These are phyloP conservation scores for Condylura cristata DNA, from an alignment of 2,113 vertebrate genomes.

Conservation along the genomic window DNA sequence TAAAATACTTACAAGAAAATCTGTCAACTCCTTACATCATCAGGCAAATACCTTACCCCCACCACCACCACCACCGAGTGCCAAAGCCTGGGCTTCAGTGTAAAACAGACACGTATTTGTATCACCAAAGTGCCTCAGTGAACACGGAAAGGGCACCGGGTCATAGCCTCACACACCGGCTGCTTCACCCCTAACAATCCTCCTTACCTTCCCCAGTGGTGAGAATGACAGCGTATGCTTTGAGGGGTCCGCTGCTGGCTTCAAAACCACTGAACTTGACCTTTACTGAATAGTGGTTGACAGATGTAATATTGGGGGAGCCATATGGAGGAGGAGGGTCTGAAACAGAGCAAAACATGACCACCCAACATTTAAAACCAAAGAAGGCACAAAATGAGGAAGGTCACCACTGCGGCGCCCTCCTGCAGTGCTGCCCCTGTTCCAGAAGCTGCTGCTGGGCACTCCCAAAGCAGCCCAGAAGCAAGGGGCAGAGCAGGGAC, in stretches of 20 bases:
- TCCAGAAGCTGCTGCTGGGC: accelerated
- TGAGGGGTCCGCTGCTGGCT: conserved; percentile 85
- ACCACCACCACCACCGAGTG: neutral
- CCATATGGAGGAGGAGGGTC: conserved; percentile 82
- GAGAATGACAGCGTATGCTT: conserved; percentile 89
- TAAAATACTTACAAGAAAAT: neutral
- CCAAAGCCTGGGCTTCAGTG: accelerated
- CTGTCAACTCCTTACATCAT: neutral
- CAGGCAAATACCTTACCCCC: neutral
- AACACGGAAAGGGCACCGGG: neutral
- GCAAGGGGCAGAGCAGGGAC: neutral
- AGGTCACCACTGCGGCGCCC: neutral
- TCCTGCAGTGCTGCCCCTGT: no score
- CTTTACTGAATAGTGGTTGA: conserved; percentile 81
- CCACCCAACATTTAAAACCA: neutral
- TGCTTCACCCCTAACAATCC: neutral
- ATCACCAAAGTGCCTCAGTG: accelerated
- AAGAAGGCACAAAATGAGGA: neutral
- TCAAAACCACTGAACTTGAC: conserved; percentile 85
- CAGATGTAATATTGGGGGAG: conserved; percentile 50
- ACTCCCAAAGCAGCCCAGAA: neutral
- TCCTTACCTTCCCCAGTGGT: conserved; percentile 81
- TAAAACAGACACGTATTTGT: neutral
- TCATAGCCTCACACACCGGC: neutral
- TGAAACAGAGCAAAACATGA: conserved; percentile 77